Conservation (phyloP, 1,140 invertebrate species). For the Philaenus spumarius region DNA sequence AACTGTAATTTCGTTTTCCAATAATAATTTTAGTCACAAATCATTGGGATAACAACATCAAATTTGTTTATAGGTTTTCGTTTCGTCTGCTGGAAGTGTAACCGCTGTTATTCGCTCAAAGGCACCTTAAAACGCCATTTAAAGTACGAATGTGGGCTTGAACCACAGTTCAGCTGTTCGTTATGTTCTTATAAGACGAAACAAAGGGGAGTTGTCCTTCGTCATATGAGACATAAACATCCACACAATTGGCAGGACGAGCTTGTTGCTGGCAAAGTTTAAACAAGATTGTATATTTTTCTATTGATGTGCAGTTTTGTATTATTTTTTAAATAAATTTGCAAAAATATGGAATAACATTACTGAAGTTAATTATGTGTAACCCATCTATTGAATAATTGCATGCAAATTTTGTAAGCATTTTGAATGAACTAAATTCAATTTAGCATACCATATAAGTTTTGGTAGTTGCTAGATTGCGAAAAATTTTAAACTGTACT, state of each 20-base stretch:
- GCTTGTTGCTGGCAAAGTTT: neutral
- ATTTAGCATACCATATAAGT: too few species aligned
- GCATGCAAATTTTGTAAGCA: too few species aligned
- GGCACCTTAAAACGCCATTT: slow-evolving; percentile 3
- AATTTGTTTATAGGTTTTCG: neutral
- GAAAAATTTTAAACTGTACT: too few species aligned
- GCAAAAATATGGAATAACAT: too few species aligned
- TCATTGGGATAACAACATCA: neutral
- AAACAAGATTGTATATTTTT: neutral
- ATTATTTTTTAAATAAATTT: too few species aligned
- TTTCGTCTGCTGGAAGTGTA: slow-evolving; percentile 19
- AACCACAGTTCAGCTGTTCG: slow-evolving; percentile 8
- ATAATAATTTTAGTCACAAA: too few species aligned
- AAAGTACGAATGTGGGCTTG: slow-evolving; percentile 10
- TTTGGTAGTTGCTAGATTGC: too few species aligned
- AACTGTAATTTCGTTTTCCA: too few species aligned
- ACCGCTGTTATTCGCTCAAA: slow-evolving; percentile 4
- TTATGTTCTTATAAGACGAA: slow-evolving; percentile 16
- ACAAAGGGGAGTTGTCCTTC: slow-evolving; percentile 6
- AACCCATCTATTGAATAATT: too few species aligned
- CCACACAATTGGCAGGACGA: neutral
- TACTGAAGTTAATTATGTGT: too few species aligned
- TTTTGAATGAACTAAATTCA: too few species aligned
- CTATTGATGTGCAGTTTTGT: too few species aligned
- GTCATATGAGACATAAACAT: slow-evolving; percentile 4